Percentiles rank a stretch among this genome's conserved stretches.
Evolutionary conservation across 2,113 vertebrate genomes (phyloP).

Genomic region (Hippocampus barbouri): DNA sequence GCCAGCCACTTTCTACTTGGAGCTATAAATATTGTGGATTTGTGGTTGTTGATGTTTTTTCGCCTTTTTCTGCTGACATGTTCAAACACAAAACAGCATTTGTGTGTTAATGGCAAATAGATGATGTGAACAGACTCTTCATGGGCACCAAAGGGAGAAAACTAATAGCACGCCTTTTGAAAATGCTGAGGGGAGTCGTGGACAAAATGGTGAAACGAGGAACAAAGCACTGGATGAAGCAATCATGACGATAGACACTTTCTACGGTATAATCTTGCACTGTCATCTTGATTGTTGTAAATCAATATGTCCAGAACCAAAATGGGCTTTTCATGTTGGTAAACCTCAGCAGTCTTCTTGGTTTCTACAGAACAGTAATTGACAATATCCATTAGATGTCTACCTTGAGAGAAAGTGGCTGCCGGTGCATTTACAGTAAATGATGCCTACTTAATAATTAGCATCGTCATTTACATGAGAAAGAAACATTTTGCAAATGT

Average conservation of each 20-base stretch:
- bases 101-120: slow-evolving; percentile 45
- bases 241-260: not conserved
- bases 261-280: not conserved
- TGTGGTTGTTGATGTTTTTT: slow-evolving; percentile 64
- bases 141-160: slow-evolving; percentile 62
- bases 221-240: slow-evolving; percentile 2
- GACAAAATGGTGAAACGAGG: slow-evolving; percentile 16
- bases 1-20: slow-evolving; percentile 51
- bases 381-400: slow-evolving; percentile 33
- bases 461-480: not conserved
- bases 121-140: slow-evolving; percentile 59
- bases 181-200: slow-evolving; percentile 24
- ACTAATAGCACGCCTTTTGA: slow-evolving; percentile 41
- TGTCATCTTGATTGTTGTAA: not conserved
- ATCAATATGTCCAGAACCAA: slow-evolving; percentile 47
- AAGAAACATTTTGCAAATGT: not conserved
- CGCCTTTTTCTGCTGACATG: slow-evolving; percentile 64
- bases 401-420: not conserved
- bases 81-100: slow-evolving; percentile 55
- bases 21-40: slow-evolving; percentile 67
- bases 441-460: not conserved
- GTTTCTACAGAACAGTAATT: slow-evolving; percentile 45
- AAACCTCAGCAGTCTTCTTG: slow-evolving; percentile 28
- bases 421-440: not conserved
- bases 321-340: slow-evolving; percentile 45